Base-by-base conservation (phyloP, 2,797 vertebrate genomes). In the Diplodus puntazzo region DNA sequence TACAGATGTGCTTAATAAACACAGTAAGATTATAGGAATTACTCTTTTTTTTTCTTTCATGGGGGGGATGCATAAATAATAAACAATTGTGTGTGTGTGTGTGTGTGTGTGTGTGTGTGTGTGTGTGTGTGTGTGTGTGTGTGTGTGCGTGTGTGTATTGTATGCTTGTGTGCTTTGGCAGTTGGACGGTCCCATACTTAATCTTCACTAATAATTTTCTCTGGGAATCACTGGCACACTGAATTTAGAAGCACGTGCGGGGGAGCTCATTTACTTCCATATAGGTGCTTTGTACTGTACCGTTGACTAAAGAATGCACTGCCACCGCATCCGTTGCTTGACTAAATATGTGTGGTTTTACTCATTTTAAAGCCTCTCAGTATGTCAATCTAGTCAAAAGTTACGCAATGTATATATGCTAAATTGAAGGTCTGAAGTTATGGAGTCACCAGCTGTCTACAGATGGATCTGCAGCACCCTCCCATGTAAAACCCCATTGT, bases 161-260 rank as follows among this genome's bases (percentile, higher is more conserved):
- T 27, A 27, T 48, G 46, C 18, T 52, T 60, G 42, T 72, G 78
- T 55, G 23, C 65, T 64, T 65, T 57, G 50, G 54, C 55, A 69
- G 45, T 75, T 67, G 27, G 59, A 64, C n/a, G 70, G 62, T 52
- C 4, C 42, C 25, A 2, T 58, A 52, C 61, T 73, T 67, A 67
- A 60, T 83, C 39, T 79, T 73, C 21, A 53, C 53, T 67, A 75
- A 75, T 73, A 49, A 74, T 63, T 66, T 72, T 69, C 59, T 52
- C 46, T 27, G 42, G 27, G 67, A 82, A 50, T 73, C 52, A 71
- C 21, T 63, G 58, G 77, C 50, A 77, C 39, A 65, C 8, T 34
- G 11, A 43, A 62, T 58, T 48, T 68, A 34, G 54, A 69, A 20
- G 30, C 30, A 59, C 45, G 78, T 34, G 21, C 34, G 18, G 65